phyloP scores from a whole-genome alignment of 2,888 invertebrate genomes.

The Machimus atricapillus region DNA sequence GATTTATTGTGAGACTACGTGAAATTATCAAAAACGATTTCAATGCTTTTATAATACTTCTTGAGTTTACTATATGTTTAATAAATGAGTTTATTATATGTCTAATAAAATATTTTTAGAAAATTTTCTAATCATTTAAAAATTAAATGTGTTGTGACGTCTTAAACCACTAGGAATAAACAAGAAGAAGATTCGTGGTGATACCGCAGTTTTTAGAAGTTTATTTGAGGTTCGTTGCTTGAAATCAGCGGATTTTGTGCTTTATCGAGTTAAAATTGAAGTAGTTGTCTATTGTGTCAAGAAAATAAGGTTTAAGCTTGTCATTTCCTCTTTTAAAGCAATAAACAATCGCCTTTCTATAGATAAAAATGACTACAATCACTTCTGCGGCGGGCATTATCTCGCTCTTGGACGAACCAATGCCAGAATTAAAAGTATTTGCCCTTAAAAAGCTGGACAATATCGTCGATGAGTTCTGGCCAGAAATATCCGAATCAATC shows the following conservation, averaged over 20 bases:
- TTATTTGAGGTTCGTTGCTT: background rate
- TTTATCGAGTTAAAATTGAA: background rate
- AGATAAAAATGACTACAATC: conserved; percentile 63
- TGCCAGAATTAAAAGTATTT: conserved; percentile 91
- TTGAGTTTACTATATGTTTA: too few relatives aligned
- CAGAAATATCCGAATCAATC: conserved; percentile 97
- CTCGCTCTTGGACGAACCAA: conserved; percentile 92
- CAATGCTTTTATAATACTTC: too few relatives aligned
- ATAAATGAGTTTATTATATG: background rate
- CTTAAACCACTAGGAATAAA: background rate
- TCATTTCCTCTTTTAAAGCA: background rate
- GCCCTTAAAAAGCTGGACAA: conserved; percentile 90
- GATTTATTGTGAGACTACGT: too few relatives aligned
- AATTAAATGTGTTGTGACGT: background rate
- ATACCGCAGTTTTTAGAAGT: conserved; percentile 16
- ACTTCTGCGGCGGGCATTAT: conserved; percentile 86
- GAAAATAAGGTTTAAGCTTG: background rate
- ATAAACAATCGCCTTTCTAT: background rate
- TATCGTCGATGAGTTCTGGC: conserved; percentile 98
- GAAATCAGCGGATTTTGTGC: background rate
- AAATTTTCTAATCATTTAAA: background rate
- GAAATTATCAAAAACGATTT: too few relatives aligned
- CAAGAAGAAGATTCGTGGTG: conserved; percentile 21
- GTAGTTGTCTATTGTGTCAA: background rate
- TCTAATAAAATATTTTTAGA: background rate